Base-by-base conservation (phyloP, 2,797 vertebrate genomes). In the Nannoperca australis region DNA sequence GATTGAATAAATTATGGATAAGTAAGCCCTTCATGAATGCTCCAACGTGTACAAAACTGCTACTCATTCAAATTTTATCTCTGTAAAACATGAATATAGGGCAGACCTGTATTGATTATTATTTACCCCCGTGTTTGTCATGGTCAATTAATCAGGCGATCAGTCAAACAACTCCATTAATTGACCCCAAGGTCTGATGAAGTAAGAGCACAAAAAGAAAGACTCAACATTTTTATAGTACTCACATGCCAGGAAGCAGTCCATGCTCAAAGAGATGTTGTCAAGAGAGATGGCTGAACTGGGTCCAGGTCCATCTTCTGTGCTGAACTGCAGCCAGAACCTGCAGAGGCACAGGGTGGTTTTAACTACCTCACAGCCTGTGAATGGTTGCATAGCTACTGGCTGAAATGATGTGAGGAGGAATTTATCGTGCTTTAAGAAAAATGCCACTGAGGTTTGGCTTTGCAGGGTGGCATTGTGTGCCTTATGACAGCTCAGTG, bases 171-270 rank as follows among this genome's bases (percentile, higher is more conserved):
- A 36, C 63, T 34, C 22, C 36, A 55, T 60, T 60, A 59, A 54
- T 63, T 73, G 15, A 78, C 40, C 49, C 49, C 40, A 15, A 50
- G n/a, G 49, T 72, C 32, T 67, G 14, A 81, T 51, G 58, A 55
- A 42, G 42, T 8, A 56, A 70, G 14, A 66, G 27, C 3, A 8
- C 7, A 61, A 59, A 79, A 67, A 38, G 22, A 70, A 59, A 55
- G 50, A 60, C 8, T 24, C 32, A 32, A 71, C 7, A 40, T 53
- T 78, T 73, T 72, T 34, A 18, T 15, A 27, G 60, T 81, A 96
- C 98, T 99, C 92, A 99, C 98, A 98, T 93, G 98, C 96, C 92
- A 99, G 93, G 84, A 99, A 99, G 90, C 98, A 99, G 92, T 98
- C 96, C 95, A 99, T 95, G 78, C 97, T 99, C 90, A 99, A 95